These are phyloP conservation scores for Mycteria americana DNA, from an alignment of 2,797 vertebrate species.

Conservation along the genomic window DNA sequence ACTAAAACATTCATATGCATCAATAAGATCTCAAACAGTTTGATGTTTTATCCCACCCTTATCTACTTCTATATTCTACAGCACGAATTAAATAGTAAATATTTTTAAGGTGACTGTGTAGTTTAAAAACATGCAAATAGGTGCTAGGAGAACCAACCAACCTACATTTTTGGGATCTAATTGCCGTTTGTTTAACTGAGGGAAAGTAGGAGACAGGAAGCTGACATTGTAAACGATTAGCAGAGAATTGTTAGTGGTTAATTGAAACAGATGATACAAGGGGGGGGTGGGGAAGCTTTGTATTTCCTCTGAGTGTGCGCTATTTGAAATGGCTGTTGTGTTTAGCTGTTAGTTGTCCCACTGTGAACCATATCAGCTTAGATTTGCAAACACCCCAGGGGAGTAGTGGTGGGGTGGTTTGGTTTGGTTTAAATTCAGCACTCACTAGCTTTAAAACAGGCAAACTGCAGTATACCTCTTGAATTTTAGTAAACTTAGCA, in stretches of 20 bases:
- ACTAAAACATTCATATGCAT: background rate
- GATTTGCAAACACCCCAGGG: background rate
- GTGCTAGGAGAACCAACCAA: background rate
- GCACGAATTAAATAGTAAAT: background rate
- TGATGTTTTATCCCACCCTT: background rate
- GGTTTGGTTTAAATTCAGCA: background rate
- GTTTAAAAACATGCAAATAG: background rate
- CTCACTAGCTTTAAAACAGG: background rate
- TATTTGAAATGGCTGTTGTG: background rate
- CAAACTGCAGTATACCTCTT: background rate
- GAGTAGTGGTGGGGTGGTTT: background rate
- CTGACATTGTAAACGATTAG: background rate
- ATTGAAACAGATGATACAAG: background rate
- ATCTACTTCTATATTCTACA: background rate
- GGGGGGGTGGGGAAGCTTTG: background rate
- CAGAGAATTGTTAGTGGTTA: background rate
- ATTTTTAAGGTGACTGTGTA: background rate
- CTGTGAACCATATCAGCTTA: background rate
- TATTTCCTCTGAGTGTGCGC: background rate
- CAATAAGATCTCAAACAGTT: background rate
- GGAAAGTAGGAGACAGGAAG: background rate
- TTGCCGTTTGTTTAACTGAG: background rate
- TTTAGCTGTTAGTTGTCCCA: background rate
- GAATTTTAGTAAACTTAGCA: background rate
- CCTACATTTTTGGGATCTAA: background rate